Evolutionary conservation across 2,888 invertebrate species (phyloP), one percentile per base, ranked within the genome.

Genomic region (Eucera pruinosa): DNA sequence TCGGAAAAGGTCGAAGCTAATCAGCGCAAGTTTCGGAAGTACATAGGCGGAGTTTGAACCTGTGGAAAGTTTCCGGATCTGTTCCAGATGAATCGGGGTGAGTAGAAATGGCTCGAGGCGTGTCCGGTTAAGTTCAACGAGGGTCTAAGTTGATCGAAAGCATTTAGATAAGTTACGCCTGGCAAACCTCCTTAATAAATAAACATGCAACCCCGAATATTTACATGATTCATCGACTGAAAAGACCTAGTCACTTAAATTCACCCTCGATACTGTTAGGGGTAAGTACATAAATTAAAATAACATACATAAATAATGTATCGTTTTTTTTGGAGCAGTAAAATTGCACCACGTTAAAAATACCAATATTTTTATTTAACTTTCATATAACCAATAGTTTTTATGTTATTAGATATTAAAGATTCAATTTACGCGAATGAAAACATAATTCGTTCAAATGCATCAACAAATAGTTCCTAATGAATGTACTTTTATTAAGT

Each of bases 11-110:
- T 64, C 45, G 74, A 23, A 73, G 43, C 48, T 58, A 74, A 74
- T 74, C 74, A 73, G 43, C 15, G 18, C 52, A 45, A 73, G 52
- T 73, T 64, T 7, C 30, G 39, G 25, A 58, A 73, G 74, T 45
- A 64, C 43, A 43, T 30, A 20, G 57, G n/a, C 33, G 4, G 47
- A 13, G 62, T 25, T 62, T 9, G 20, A n/a, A 23, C n/a, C 25
- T 39, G 23, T 36, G 47, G 33, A 64, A 73, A 57, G 50, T 36
- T 27, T 27, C 5, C 50, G 13, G 18, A 48, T 33, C 23, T 18
- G 67, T 43, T 20, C 5, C 57, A 6, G 39, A 73, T 52, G 41
- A 30, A 72, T 57, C 36, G n/a, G 43, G 18, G 25, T 41, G 41
- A 55, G 11, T 20, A 33, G 36, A 27, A 73, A 52, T 52, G 36